Evolutionary conservation across 2,888 invertebrate genomes (phyloP).

Genomic region (Endotricha flammealis): DNA sequence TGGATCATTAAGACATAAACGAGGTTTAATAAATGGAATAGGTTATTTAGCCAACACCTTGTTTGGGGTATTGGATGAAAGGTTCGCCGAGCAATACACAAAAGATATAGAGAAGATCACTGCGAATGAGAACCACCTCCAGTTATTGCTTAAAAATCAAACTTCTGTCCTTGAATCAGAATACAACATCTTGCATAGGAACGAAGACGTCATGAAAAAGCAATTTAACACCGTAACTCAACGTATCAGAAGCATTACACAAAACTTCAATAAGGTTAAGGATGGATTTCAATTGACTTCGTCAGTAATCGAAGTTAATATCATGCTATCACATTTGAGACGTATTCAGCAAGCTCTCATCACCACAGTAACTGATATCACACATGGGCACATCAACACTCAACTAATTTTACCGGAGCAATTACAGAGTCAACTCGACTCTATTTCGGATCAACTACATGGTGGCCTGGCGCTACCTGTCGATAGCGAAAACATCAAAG

Average conservation of each 20-base stretch:
- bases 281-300: constrained; percentile 3
- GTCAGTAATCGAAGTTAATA: constrained; percentile 1
- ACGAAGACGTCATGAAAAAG: constrained; percentile 8
- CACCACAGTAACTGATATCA: constrained; percentile 6
- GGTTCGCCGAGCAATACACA: constrained; percentile 13
- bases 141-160: constrained; percentile 9
- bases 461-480: constrained; percentile 10
- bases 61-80: constrained; percentile 16
- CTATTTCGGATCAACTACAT: constrained; percentile 8
- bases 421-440: constrained; percentile 8
- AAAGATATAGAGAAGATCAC: constrained; percentile 11
- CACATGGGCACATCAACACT: constrained; percentile 8
- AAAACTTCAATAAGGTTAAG: constrained; percentile 4
- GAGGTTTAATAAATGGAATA: neutral
- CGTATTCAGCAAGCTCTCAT: constrained; percentile 7
- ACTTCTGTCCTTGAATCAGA: constrained; percentile 13
- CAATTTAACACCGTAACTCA: constrained; percentile 6
- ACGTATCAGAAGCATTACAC: constrained; percentile 5
- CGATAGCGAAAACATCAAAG: constrained; percentile 2
- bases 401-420: constrained; percentile 8
- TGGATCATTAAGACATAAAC: too few species aligned
- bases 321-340: constrained; percentile 6
- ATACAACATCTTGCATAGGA: constrained; percentile 7
- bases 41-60: constrained; percentile 10
- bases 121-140: constrained; percentile 8